Conservation (phyloP, 2,888 invertebrate genomes). For the Rhimphoctona megacephalus region DNA sequence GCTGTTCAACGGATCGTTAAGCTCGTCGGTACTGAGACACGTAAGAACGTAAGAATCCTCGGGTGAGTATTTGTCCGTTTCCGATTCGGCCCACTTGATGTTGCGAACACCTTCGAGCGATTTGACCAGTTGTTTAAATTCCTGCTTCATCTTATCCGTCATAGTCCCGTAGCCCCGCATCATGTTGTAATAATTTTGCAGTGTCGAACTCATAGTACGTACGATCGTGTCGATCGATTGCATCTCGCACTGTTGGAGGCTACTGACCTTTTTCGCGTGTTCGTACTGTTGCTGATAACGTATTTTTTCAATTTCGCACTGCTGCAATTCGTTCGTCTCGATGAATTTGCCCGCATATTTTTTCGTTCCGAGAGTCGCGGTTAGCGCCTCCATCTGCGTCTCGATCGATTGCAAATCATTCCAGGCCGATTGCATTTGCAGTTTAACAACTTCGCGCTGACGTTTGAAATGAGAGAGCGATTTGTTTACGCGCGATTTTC, state of each 20-base stretch:
- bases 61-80: conserved; percentile 75
- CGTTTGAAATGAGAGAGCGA: conserved; percentile 80
- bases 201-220: conserved; percentile 86
- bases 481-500: conserved; percentile 81
- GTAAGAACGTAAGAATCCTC: conserved; percentile 80
- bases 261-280: conserved; percentile 84
- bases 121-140: conserved; percentile 87
- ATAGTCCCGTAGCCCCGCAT: conserved; percentile 87
- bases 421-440: conserved; percentile 79
- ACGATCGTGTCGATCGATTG: conserved; percentile 86
- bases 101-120: conserved; percentile 87
- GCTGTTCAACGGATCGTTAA: conserved; percentile 76
- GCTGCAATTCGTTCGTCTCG: conserved; percentile 72
- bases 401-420: conserved; percentile 78
- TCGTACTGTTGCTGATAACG: conserved; percentile 83
- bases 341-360: conserved; percentile 72
- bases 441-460: conserved; percentile 79
- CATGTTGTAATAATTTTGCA: conserved; percentile 87
- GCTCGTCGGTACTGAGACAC: conserved; percentile 75
- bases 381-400: conserved; percentile 72
- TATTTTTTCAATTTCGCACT: conserved; percentile 77
- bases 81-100: conserved; percentile 88
- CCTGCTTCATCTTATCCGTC: conserved; percentile 86
- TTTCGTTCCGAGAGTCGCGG: conserved; percentile 73
- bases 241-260: conserved; percentile 86